Base-by-base conservation (phyloP, 2,113 vertebrate genomes). In the Heterotilapia buettikoferi region DNA sequence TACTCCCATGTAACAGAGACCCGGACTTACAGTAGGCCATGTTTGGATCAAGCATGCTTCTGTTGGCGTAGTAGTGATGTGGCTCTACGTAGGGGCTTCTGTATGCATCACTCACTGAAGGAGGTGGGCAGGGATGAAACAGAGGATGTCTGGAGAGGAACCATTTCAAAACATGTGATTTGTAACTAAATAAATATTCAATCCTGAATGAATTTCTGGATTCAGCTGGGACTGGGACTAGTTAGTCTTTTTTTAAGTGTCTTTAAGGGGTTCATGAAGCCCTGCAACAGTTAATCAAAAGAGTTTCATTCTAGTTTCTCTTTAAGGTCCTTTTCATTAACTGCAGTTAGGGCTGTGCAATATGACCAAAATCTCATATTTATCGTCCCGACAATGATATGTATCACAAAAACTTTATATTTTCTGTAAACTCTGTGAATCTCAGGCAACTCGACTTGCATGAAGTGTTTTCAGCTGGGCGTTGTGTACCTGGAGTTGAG, bases 21-120 rank as follows among this genome's bases (percentile, higher is more conserved):
- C 3, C 2, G 8, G 43, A 94, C 98, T 97, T 95, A 99, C 98
- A 97, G 59, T 97, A 97, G 31, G 97, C 95, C 88, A 96, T 95
- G 94, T 78, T 95, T 29, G 97, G 97, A 90, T 98, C 97, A 89
- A 97, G 94, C 86, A 96, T 94, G 92, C 97, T 97, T 68, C 97
- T 96, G 57, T 88, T 92, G 19, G 97, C 94, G n/a, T 96, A 97
- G 88, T 95, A 98, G 88, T 96, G 97, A 86, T 97, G 97, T 0
- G 95, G 96, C 2, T 98, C 97, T 80, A 96, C 96, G 19, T 97
- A 98, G 36, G 96, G 96, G 4, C 95, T 97, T 89, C 95, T 97
- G 54, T 96, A 97, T 81, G 92, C 94, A 6, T 97, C 92, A 71
- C 90, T 87, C 86, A 97, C 57, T 2, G 88, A 71, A 84, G 97